phyloP scores from a whole-genome alignment of 2,888 invertebrate species.

The Hydrotaea diabolus region DNA sequence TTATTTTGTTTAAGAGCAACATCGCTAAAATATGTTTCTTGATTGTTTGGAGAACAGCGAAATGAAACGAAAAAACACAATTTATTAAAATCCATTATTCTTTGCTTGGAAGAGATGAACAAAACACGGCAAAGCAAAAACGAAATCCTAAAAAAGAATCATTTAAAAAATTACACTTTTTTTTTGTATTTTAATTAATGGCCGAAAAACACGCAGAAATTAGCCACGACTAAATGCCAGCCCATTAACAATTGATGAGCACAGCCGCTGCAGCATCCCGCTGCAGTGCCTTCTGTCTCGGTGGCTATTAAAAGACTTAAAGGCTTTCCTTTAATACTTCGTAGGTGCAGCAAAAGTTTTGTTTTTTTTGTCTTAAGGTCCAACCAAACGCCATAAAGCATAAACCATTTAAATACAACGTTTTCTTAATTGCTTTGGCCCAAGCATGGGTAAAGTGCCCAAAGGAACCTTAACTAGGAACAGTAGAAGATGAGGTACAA shows the following conservation, averaged over 20 bases:
- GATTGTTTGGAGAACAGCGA: slow-evolving; percentile 42
- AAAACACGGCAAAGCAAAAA: slow-evolving; percentile 27
- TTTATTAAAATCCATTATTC: slow-evolving; percentile 39
- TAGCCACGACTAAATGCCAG: slow-evolving; percentile 66
- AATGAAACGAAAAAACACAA: slow-evolving; percentile 36
- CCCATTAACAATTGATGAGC: slow-evolving; percentile 60
- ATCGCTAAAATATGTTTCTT: slow-evolving; percentile 49
- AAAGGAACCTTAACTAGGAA: slow-evolving; percentile 12
- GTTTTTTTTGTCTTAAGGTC: background rate
- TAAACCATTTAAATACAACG: slow-evolving; percentile 63
- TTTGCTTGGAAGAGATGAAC: slow-evolving; percentile 16
- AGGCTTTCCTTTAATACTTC: slow-evolving; percentile 51
- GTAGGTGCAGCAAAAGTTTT: slow-evolving; percentile 48
- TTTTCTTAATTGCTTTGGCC: slow-evolving; percentile 64
- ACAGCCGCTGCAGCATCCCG: slow-evolving; percentile 28
- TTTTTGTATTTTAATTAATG: slow-evolving; percentile 67
- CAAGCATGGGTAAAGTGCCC: background rate
- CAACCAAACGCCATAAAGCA: slow-evolving; percentile 25
- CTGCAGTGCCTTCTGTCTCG: slow-evolving; percentile 48
- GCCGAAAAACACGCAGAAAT: slow-evolving; percentile 68
- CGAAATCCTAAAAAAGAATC: slow-evolving; percentile 36
- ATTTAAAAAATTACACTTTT: slow-evolving; percentile 47
- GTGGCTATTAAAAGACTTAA: slow-evolving; percentile 46
- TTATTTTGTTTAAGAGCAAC: slow-evolving; percentile 41
- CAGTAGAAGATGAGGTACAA: background rate